Percentiles rank a stretch among this genome's conserved stretches.
phyloP scores from a whole-genome alignment of 2,888 invertebrate species.

The Peribatodes rhomboidaria region DNA sequence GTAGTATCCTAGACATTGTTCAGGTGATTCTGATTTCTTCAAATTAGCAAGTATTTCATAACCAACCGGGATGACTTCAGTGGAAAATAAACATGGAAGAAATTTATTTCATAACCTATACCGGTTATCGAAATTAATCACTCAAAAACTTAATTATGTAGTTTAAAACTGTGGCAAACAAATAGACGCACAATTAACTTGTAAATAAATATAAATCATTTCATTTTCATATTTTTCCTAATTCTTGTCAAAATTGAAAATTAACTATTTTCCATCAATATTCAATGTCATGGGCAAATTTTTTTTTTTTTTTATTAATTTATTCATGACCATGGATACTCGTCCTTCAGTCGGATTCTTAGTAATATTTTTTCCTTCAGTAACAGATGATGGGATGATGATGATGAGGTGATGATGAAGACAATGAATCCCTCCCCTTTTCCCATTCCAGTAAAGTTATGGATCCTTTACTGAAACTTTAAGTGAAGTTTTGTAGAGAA shows the following conservation, averaged over 20 bases:
- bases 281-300: background rate
- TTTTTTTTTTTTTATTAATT: no score
- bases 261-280: background rate
- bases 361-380: no score
- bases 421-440: no score
- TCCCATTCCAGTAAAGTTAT: no score
- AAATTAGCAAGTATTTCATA: constrained; percentile 67
- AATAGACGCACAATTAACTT: constrained; percentile 75
- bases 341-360: no score
- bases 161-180: constrained; percentile 58
- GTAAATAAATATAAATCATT: constrained; percentile 78
- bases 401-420: no score
- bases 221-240: constrained; percentile 67
- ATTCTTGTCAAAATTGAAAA: constrained; percentile 35
- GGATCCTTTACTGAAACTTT: no score
- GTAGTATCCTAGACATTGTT: constrained; percentile 82
- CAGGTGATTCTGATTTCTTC: constrained; percentile 68
- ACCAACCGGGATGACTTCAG: constrained; percentile 58
- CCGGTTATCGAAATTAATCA: constrained; percentile 67
- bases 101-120: constrained; percentile 77
- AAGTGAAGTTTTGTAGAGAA: no score
- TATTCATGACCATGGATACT: no score
- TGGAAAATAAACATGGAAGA: constrained; percentile 55
- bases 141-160: constrained; percentile 57
- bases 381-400: no score